A percentile compares a stretch with the other conserved stretches of the same genome.
These are phyloP conservation scores for Rotaria sp. DNA, from an alignment of 2,888 invertebrate genomes.

Conservation along the genomic window DNA sequence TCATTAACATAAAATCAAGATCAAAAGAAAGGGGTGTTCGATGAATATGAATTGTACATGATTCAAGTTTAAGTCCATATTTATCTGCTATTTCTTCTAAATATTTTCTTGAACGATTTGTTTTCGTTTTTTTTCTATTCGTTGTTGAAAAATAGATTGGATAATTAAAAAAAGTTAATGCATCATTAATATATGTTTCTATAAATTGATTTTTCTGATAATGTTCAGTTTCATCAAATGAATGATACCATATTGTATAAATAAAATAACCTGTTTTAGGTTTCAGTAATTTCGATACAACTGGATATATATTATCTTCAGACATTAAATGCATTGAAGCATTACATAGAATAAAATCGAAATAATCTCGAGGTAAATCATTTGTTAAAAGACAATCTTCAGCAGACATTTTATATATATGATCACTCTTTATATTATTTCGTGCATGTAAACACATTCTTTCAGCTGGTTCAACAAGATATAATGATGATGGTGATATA, in stretches of 20 bases:
- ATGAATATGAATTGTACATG: background rate
- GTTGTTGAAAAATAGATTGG: background rate
- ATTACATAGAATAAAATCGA: background rate
- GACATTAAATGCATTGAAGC: slow-evolving; percentile 29
- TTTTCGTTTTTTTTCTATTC: background rate
- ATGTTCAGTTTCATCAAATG: background rate
- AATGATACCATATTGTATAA: slow-evolving; percentile 16
- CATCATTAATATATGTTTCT: background rate
- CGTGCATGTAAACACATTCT: background rate
- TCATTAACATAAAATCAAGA: background rate
- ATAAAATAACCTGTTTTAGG: background rate
- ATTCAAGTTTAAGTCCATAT: background rate
- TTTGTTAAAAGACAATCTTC: background rate
- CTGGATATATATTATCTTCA: background rate
- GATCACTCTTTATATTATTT: background rate
- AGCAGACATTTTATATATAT: background rate
- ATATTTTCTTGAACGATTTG: background rate
- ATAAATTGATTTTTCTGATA: background rate
- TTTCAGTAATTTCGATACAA: background rate
- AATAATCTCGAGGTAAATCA: background rate
- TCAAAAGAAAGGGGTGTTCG: background rate
- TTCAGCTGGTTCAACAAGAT: slow-evolving; percentile 26
- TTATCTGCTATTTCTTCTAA: background rate
- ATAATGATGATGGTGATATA: background rate
- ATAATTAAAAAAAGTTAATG: background rate